Conservation (phyloP, 2,888 invertebrate genomes). For the Minunthozetes semirufus region DNA sequence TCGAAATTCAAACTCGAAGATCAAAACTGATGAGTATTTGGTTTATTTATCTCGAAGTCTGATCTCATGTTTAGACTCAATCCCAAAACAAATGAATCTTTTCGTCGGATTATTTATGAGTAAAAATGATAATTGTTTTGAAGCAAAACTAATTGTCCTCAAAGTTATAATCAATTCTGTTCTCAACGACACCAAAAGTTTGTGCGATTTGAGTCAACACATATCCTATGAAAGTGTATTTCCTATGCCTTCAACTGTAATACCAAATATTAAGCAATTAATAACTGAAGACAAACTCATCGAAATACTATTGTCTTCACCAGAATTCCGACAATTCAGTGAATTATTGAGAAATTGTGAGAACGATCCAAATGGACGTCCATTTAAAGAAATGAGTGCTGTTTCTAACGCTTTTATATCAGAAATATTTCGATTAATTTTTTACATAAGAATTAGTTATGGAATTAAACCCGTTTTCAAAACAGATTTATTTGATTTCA, state of each 20-base stretch:
- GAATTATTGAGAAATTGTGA: background rate
- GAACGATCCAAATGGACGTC: background rate
- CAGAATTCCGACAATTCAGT: background rate
- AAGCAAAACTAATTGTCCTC: conserved; percentile 7
- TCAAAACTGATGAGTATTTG: conserved; percentile 17
- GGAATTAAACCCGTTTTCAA: background rate
- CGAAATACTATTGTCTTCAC: conserved; percentile 10
- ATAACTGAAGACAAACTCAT: background rate
- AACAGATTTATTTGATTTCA: background rate
- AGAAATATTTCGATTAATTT: conserved; percentile 15
- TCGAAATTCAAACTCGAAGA: background rate
- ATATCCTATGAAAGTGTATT: conserved; percentile 6
- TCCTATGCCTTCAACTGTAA: background rate
- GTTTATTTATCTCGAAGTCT: conserved; percentile 22
- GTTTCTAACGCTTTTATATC: background rate
- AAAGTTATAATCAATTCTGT: background rate
- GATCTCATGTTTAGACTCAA: conserved; percentile 1
- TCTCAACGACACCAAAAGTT: background rate
- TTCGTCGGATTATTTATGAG: background rate
- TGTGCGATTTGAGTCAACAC: conserved; percentile 19
- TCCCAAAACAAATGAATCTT: background rate
- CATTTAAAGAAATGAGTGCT: background rate
- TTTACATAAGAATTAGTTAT: background rate
- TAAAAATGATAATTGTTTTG: background rate
- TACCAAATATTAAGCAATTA: background rate